Conservation (phyloP, 1,140 invertebrate genomes). For the Drosophila azteca region DNA sequence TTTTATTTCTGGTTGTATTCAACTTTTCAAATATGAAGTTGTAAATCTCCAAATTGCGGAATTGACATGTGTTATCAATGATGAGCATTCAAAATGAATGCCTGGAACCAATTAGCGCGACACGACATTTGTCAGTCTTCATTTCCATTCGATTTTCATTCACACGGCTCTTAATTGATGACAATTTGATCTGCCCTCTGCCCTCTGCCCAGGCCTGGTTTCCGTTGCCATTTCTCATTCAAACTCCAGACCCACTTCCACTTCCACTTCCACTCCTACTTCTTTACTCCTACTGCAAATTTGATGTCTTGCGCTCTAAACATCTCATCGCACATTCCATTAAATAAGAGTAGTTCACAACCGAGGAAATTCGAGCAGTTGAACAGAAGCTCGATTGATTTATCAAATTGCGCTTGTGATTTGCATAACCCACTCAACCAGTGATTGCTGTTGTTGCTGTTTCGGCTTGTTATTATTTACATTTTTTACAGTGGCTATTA, state of each 20-base stretch:
- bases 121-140: not conserved
- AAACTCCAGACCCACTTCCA: not conserved
- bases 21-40: no score
- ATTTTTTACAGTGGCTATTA: constrained; percentile 25
- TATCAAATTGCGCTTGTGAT: constrained; percentile 53
- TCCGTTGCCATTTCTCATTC: not conserved
- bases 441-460: not conserved
- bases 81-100: not conserved
- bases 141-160: constrained; percentile 2
- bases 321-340: not conserved
- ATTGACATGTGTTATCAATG: no score
- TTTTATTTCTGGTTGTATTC: no score
- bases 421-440: constrained; percentile 43
- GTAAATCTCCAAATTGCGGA: no score
- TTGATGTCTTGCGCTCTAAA: no score
- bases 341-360: constrained; percentile 15
- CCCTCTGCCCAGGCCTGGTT: not conserved
- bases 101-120: not conserved
- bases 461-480: constrained; percentile 11
- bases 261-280: not conserved
- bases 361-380: constrained; percentile 21
- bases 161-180: constrained; percentile 6
- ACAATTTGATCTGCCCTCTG: not conserved
- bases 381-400: constrained; percentile 51
- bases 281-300: not conserved